phyloP scores from a whole-genome alignment of 2,888 invertebrate genomes.

The Agrotis puta region DNA sequence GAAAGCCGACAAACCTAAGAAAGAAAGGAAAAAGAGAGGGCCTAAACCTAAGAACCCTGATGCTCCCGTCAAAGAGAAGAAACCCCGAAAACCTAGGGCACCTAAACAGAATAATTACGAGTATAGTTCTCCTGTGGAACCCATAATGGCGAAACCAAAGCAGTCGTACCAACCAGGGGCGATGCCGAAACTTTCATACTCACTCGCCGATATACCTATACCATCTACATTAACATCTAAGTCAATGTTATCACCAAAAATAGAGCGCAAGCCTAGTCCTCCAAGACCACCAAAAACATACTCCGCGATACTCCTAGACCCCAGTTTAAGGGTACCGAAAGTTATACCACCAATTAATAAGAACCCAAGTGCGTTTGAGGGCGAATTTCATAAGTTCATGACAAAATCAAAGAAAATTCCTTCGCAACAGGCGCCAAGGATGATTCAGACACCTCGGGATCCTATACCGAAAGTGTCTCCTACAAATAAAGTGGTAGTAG shows the following conservation, averaged over 20 bases:
- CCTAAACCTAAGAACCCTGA: constrained; percentile 69
- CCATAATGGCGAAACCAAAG: constrained; percentile 72
- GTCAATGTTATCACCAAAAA: constrained; percentile 34
- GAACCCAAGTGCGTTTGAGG: constrained; percentile 84
- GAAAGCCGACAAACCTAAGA: constrained; percentile 74
- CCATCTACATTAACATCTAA: constrained; percentile 13
- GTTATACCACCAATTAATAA: constrained; percentile 80
- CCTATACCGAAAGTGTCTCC: constrained; percentile 11
- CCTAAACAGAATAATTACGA: constrained; percentile 78
- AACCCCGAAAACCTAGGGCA: constrained; percentile 80
- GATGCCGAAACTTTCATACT: constrained; percentile 21
- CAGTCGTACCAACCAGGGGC: constrained; percentile 62
- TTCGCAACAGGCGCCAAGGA: neutral
- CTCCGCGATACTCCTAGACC: constrained; percentile 65
- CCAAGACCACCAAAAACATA: constrained; percentile 51
- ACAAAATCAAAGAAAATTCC: constrained; percentile 24
- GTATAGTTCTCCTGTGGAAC: constrained; percentile 79
- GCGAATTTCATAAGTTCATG: constrained; percentile 87
- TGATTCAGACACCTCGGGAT: constrained; percentile 6
- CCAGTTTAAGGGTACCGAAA: constrained; percentile 74
- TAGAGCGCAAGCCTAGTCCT: constrained; percentile 39
- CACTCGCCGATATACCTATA: constrained; percentile 3
- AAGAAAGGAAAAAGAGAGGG: constrained; percentile 75
- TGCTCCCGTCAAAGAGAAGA: constrained; percentile 74
- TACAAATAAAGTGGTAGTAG: constrained; percentile 63